Conservation (phyloP, 2,113 vertebrate genomes). For the Sminthopsis crassicaudata region DNA sequence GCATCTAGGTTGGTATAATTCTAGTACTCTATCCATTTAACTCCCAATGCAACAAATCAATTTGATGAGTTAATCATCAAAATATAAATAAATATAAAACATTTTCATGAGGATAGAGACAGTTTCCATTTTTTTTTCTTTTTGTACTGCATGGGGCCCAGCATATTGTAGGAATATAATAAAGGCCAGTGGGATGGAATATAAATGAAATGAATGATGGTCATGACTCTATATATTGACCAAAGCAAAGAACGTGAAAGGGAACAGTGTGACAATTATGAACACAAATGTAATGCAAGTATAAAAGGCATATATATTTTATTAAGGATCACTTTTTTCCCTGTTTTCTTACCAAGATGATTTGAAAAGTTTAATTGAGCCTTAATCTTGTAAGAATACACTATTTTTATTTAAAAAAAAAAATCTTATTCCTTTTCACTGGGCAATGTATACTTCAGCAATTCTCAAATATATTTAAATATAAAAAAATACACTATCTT, state of each 20-base stretch:
- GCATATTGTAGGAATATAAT: neutral
- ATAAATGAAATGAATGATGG: neutral
- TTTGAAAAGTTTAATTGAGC: neutral
- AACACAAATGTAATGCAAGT: neutral
- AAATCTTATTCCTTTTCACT: neutral
- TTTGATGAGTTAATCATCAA: too few species aligned
- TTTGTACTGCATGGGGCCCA: neutral
- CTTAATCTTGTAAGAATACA: neutral
- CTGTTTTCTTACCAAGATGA: neutral
- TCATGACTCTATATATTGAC: neutral
- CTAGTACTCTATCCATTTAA: neutral
- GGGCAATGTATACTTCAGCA: neutral
- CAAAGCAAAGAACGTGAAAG: neutral
- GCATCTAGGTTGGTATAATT: neutral
- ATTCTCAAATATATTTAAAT: conserved; percentile 13
- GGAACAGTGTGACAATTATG: neutral
- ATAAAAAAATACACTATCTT: neutral
- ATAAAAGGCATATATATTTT: neutral
- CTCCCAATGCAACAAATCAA: neutral
- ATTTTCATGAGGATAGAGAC: neutral
- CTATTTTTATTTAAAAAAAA: conserved; percentile 15
- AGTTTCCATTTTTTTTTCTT: neutral
- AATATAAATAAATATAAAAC: neutral
- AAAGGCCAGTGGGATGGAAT: neutral
- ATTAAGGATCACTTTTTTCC: neutral